Conservation (phyloP, 1,140 invertebrate genomes). For the Colletes latitarsis region DNA sequence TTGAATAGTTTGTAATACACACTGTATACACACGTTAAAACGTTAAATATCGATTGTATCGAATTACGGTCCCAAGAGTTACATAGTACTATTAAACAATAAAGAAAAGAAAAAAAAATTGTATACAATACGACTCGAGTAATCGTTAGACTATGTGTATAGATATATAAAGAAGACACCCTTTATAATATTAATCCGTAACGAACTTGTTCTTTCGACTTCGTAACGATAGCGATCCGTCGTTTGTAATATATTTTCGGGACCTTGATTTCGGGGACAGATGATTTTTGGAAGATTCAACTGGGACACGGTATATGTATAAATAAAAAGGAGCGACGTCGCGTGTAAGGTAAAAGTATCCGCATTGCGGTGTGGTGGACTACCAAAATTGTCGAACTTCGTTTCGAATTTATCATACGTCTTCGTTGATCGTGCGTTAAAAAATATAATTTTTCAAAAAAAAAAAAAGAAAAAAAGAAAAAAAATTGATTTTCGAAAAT, state of each 20-base stretch:
- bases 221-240: conserved; percentile 47
- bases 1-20: conserved; percentile 72
- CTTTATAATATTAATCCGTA: conserved; percentile 32
- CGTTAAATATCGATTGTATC: conserved; percentile 64
- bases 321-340: conserved; percentile 12
- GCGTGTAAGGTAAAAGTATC: conserved; percentile 23
- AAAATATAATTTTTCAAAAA: too few relatives aligned
- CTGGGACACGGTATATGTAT: conserved; percentile 18
- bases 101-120: conserved; percentile 42
- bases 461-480: too few relatives aligned
- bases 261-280: conserved; percentile 27
- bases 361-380: conserved; percentile 7
- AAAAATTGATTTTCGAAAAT: too few relatives aligned
- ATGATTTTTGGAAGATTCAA: conserved; percentile 29
- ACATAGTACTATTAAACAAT: conserved; percentile 58
- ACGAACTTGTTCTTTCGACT: conserved; percentile 50
- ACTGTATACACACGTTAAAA: conserved; percentile 70
- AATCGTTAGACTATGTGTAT: conserved; percentile 62
- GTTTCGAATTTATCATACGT: background rate
- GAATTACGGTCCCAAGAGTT: conserved; percentile 51
- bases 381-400: conserved; percentile 4
- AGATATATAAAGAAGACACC: conserved; percentile 45
- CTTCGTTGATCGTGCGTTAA: too few relatives aligned
- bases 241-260: conserved; percentile 59
- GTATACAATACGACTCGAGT: conserved; percentile 65